These are phyloP conservation scores for Patella depressa DNA, from an alignment of 2,888 invertebrate species.

Conservation along the genomic window DNA sequence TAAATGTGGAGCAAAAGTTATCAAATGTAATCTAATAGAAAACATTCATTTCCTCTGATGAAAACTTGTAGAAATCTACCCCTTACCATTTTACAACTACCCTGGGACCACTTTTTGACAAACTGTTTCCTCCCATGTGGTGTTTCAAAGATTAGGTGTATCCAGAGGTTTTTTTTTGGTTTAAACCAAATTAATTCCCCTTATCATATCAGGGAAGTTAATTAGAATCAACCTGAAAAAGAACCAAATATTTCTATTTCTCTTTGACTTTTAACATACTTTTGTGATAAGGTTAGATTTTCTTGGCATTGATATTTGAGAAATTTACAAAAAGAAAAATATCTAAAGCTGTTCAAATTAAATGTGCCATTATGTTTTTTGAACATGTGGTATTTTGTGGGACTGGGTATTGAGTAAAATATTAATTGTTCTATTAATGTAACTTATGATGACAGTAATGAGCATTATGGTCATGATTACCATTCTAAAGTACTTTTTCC, in stretches of 20 bases:
- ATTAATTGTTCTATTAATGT: conserved; percentile 7
- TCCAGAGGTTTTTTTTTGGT: no score
- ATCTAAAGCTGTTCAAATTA: no score
- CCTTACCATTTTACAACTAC: neutral
- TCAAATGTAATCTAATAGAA: neutral
- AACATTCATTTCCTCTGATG: conserved; percentile 9
- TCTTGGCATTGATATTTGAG: no score
- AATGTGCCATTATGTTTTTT: no score
- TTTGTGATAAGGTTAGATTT: no score
- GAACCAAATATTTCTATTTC: no score
- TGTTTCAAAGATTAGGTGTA: neutral
- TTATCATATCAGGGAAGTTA: no score
- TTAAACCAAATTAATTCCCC: no score
- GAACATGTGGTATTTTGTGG: no score
- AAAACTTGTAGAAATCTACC: neutral
- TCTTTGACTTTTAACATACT: no score
- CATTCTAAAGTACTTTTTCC: neutral
- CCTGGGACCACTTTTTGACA: conserved; percentile 3
- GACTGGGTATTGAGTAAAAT: neutral
- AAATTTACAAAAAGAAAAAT: no score
- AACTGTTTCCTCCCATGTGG: neutral
- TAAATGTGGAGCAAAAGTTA: conserved; percentile 9
- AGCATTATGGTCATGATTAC: neutral
- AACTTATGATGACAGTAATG: conserved; percentile 11
- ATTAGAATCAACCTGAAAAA: no score